These are phyloP conservation scores for Brachionus koreanus DNA, from an alignment of 1,140 invertebrate species.

Conservation along the genomic window DNA sequence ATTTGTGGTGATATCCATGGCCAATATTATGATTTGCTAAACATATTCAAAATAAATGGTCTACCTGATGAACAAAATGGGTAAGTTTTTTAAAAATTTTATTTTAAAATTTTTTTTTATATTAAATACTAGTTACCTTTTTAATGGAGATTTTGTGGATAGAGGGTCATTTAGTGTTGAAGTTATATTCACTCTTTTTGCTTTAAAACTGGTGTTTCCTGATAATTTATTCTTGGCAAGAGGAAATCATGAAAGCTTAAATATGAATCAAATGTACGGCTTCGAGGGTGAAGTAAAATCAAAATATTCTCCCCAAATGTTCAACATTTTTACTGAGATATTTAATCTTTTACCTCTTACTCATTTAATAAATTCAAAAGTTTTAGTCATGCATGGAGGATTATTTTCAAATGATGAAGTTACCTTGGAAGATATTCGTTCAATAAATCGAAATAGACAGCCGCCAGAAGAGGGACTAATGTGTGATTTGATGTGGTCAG, in stretches of 20 bases:
- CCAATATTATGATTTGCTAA: slow-evolving; percentile 95
- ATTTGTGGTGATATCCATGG: slow-evolving; percentile 99
- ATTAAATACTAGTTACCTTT: slow-evolving; percentile 64
- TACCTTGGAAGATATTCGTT: slow-evolving; percentile 80
- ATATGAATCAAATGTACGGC: slow-evolving; percentile 99
- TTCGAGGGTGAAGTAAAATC: slow-evolving; percentile 95
- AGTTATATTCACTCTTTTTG: slow-evolving; percentile 95
- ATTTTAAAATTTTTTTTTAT: background rate
- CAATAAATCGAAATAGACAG: slow-evolving; percentile 83
- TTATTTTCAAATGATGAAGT: slow-evolving; percentile 82
- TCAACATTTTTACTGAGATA: slow-evolving; percentile 93
- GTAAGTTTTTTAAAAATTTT: background rate
- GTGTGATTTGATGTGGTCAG: slow-evolving; percentile 97
- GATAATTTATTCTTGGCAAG: slow-evolving; percentile 95
- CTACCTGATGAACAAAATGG: slow-evolving; percentile 81
- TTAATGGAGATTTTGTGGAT: slow-evolving; percentile 99
- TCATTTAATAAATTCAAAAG: slow-evolving; percentile 85
- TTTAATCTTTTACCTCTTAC: slow-evolving; percentile 94
- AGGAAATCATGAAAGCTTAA: slow-evolving; percentile 94
- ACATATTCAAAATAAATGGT: slow-evolving; percentile 95
- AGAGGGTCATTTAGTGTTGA: slow-evolving; percentile 98
- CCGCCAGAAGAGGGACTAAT: slow-evolving; percentile 89
- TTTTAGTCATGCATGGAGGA: slow-evolving; percentile 91
- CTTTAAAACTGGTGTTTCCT: slow-evolving; percentile 92
- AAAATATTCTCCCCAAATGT: slow-evolving; percentile 87